Conservation (phyloP, 2,113 vertebrate genomes). For the Myotis yumanensis region DNA sequence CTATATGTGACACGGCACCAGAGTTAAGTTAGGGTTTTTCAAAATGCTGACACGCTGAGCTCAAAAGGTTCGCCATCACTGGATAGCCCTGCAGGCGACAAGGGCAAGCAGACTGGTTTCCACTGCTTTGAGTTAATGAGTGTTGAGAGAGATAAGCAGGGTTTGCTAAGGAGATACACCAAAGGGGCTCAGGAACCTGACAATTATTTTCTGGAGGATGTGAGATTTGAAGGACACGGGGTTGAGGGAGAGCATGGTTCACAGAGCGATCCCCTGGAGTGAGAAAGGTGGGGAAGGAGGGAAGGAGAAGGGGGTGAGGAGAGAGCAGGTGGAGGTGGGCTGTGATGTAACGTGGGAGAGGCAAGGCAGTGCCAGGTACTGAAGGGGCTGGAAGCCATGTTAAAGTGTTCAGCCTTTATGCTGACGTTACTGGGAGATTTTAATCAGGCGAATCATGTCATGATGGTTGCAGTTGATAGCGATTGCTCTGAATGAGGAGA, state of each 20-base stretch:
- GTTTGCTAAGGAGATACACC: background rate
- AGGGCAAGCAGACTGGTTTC: background rate
- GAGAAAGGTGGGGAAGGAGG: background rate
- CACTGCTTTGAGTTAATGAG: background rate
- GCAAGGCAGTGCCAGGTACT: background rate
- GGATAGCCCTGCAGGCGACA: background rate
- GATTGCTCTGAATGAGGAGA: background rate
- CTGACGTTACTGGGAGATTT: background rate
- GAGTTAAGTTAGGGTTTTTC: too few species aligned
- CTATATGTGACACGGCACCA: too few species aligned
- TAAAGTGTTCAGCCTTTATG: background rate
- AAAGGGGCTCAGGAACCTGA: background rate
- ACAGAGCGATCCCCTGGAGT: background rate
- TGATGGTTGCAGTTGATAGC: background rate
- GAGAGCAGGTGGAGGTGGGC: too few species aligned
- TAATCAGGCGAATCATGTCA: background rate
- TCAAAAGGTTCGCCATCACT: too few species aligned
- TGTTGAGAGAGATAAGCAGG: background rate
- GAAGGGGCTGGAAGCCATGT: background rate
- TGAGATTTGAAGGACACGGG: background rate
- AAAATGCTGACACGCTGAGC: too few species aligned
- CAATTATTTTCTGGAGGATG: background rate
- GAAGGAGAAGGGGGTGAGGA: accelerated
- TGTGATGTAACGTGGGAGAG: background rate
- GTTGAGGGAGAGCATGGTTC: accelerated